These are phyloP conservation scores for Antigone vipio DNA, from an alignment of 2,113 vertebrate species.

Conservation along the genomic window DNA sequence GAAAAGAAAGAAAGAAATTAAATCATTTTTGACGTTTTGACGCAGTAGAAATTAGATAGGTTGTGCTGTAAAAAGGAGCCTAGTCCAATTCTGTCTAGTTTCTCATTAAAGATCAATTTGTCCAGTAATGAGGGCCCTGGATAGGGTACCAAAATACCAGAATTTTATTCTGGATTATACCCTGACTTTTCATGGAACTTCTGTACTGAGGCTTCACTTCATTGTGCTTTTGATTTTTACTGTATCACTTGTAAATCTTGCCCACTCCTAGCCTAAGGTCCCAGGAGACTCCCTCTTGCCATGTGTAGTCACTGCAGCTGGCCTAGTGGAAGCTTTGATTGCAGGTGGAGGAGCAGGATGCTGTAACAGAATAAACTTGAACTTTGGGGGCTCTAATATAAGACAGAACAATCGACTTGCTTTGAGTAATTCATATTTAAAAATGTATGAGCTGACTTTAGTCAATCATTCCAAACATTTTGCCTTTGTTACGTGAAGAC, in stretches of 20 bases:
- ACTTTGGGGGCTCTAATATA: background rate
- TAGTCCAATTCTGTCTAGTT: background rate
- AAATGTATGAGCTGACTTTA: background rate
- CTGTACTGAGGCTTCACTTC: background rate
- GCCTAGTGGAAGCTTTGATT: background rate
- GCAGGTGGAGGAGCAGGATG: background rate
- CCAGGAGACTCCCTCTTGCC: background rate
- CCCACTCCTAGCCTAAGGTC: background rate
- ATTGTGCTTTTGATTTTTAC: background rate
- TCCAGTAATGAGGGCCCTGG: background rate
- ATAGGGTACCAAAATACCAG: background rate
- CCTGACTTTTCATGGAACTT: background rate
- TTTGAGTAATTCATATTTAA: background rate
- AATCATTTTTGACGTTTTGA: background rate
- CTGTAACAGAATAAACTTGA: background rate
- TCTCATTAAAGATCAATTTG: constrained; percentile 10
- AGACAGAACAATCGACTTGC: background rate
- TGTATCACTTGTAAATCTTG: background rate
- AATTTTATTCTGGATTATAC: background rate
- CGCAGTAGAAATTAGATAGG: background rate
- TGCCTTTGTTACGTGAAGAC: background rate
- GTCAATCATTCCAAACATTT: background rate
- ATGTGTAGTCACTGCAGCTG: background rate
- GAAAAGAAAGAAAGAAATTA: background rate
- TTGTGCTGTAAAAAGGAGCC: background rate